A percentile compares a stretch with the other conserved stretches of the same genome.
Conservation (phyloP, 2,888 invertebrate genomes). For the Ctenicera cuprea region DNA sequence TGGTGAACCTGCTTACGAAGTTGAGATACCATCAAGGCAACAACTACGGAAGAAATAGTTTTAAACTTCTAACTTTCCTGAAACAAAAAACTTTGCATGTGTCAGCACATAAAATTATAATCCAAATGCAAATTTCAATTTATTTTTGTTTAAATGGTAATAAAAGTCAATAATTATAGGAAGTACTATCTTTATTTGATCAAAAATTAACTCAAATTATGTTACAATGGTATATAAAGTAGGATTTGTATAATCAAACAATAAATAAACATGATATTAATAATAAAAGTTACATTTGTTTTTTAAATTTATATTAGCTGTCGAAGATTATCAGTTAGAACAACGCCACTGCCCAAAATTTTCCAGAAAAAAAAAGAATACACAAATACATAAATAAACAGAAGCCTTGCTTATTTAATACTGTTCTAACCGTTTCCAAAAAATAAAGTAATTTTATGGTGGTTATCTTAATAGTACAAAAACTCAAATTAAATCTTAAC, state of each 20-base stretch:
- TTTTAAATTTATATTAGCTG: neutral
- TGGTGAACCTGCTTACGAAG: conserved; percentile 62
- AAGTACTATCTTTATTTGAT: conserved; percentile 30
- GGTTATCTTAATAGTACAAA: conserved; percentile 36
- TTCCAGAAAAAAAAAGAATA: neutral
- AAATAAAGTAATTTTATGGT: conserved; percentile 18
- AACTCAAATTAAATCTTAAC: conserved; percentile 42
- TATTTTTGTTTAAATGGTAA: too few species aligned
- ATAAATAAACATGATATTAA: conserved; percentile 26
- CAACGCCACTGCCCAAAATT: conserved; percentile 15
- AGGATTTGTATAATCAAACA: conserved; percentile 11
- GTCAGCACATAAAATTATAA: too few species aligned
- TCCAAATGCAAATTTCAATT: too few species aligned
- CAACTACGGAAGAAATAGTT: conserved; percentile 15
- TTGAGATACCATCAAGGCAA: conserved; percentile 32
- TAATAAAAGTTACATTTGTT: neutral
- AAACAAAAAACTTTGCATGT: neutral
- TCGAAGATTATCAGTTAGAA: conserved; percentile 24
- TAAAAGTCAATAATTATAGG: neutral
- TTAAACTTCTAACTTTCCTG: neutral
- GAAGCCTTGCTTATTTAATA: conserved; percentile 12
- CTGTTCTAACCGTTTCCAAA: conserved; percentile 39
- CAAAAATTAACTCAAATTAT: conserved; percentile 35
- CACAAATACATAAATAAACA: neutral
- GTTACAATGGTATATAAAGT: conserved; percentile 24